phyloP scores from a whole-genome alignment of 2,113 vertebrate species.

The Castor canadensis region DNA sequence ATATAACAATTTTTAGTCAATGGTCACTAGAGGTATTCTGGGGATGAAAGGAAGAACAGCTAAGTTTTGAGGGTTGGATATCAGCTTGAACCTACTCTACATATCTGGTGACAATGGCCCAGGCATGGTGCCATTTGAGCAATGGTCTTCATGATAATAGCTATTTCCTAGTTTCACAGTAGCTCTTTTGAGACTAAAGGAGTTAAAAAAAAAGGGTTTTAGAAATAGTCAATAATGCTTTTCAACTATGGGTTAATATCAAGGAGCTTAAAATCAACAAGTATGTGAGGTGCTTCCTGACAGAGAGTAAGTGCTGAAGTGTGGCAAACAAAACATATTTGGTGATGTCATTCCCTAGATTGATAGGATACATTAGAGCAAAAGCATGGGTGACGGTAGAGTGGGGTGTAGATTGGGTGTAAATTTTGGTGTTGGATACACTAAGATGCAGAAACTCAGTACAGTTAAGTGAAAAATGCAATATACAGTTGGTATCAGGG shows the following conservation, averaged over 20 bases:
- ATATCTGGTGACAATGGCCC: neutral
- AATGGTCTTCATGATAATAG: neutral
- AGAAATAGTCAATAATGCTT: neutral
- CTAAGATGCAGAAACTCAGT: neutral
- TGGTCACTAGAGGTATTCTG: neutral
- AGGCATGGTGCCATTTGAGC: neutral
- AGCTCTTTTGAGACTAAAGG: neutral
- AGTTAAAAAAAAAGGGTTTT: neutral
- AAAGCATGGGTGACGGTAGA: too few species aligned
- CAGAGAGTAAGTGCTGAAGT: neutral
- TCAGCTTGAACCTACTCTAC: neutral
- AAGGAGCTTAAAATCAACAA: neutral
- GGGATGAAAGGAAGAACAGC: neutral
- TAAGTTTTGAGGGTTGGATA: neutral
- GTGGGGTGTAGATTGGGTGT: too few species aligned
- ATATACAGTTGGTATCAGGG: neutral
- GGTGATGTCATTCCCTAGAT: accelerated
- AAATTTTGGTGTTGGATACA: neutral
- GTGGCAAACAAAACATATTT: neutral
- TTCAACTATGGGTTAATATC: neutral
- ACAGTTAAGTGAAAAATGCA: neutral
- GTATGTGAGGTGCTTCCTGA: neutral
- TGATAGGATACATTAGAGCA: neutral
- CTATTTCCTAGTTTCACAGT: neutral
- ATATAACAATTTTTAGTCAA: neutral